These are phyloP conservation scores for Ectemnius continuus DNA, from an alignment of 2,888 invertebrate species.

Conservation along the genomic window DNA sequence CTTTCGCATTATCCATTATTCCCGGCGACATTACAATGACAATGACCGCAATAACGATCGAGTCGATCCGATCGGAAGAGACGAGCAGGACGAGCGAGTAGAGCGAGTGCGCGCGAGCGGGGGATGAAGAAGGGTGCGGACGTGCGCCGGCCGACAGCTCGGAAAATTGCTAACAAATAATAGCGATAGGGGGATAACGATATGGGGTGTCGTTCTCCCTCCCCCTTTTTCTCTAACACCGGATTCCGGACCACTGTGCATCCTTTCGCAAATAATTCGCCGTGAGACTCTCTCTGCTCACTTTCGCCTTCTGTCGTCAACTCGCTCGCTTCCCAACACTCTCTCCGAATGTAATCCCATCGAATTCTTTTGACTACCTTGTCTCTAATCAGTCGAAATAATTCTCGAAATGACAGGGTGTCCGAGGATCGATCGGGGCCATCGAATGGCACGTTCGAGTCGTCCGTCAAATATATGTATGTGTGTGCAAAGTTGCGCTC, in stretches of 20 bases:
- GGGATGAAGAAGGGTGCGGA: constrained; percentile 43
- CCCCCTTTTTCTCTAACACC: neutral
- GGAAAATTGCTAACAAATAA: constrained; percentile 78
- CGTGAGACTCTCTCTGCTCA: constrained; percentile 40
- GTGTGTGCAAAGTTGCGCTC: too few species aligned
- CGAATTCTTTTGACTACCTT: too few species aligned
- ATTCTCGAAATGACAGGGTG: too few species aligned
- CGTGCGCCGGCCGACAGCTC: constrained; percentile 71
- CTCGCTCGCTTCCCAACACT: constrained; percentile 21
- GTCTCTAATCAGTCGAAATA: too few species aligned
- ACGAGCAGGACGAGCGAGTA: constrained; percentile 38
- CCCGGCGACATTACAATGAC: constrained; percentile 71
- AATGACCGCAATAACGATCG: constrained; percentile 74
- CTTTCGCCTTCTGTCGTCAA: constrained; percentile 48
- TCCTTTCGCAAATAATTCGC: constrained; percentile 57
- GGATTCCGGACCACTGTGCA: constrained; percentile 38
- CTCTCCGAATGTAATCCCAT: too few species aligned
- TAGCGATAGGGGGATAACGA: constrained; percentile 63
- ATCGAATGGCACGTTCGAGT: too few species aligned
- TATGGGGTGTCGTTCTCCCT: constrained; percentile 67
- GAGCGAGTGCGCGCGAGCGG: constrained; percentile 3
- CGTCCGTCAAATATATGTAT: too few species aligned
- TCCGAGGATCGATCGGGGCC: too few species aligned
- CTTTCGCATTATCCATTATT: constrained; percentile 63
- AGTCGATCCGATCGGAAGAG: constrained; percentile 49